Evolutionary conservation across 1,140 invertebrate species (phyloP).

Genomic region (Dolichoris vasculosae): DNA sequence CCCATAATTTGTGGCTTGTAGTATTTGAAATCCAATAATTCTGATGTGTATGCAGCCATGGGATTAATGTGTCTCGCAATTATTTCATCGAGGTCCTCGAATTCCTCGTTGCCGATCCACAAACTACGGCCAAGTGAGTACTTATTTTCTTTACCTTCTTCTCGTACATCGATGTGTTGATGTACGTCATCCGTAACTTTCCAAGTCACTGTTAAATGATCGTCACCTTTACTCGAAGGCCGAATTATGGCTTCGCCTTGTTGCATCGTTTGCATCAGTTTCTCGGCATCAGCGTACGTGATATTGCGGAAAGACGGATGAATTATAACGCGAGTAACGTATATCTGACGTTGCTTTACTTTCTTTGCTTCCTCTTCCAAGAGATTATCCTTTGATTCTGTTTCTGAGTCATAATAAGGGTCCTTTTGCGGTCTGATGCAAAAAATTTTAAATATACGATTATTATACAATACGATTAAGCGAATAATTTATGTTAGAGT

Average conservation of each 20-base stretch:
- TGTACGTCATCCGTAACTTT: conserved; percentile 96
- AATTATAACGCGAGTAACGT: conserved; percentile 96
- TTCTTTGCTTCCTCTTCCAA: conserved; percentile 89
- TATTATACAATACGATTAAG: neutral
- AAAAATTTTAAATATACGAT: neutral
- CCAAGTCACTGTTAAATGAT: conserved; percentile 98
- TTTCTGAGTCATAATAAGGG: conserved; percentile 92
- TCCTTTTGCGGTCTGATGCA: conserved; percentile 86
- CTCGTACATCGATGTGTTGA: conserved; percentile 96
- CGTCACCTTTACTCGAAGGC: conserved; percentile 96
- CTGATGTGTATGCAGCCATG: conserved; percentile 93
- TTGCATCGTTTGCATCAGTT: conserved; percentile 92
- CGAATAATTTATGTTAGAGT: no score
- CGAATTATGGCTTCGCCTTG: conserved; percentile 97
- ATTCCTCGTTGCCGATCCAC: conserved; percentile 92
- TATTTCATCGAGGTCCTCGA: conserved; percentile 99
- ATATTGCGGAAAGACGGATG: conserved; percentile 99
- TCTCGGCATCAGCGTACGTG: conserved; percentile 93
- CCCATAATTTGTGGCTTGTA: conserved; percentile 84
- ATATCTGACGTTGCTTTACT: conserved; percentile 85
- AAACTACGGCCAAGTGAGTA: conserved; percentile 93
- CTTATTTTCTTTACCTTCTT: conserved; percentile 97
- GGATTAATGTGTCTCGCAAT: conserved; percentile 96
- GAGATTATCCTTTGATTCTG: conserved; percentile 87
- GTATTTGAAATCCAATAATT: conserved; percentile 94